Evolutionary conservation across 2,888 invertebrate species (phyloP).

Genomic region (Epistrophe eligans): DNA sequence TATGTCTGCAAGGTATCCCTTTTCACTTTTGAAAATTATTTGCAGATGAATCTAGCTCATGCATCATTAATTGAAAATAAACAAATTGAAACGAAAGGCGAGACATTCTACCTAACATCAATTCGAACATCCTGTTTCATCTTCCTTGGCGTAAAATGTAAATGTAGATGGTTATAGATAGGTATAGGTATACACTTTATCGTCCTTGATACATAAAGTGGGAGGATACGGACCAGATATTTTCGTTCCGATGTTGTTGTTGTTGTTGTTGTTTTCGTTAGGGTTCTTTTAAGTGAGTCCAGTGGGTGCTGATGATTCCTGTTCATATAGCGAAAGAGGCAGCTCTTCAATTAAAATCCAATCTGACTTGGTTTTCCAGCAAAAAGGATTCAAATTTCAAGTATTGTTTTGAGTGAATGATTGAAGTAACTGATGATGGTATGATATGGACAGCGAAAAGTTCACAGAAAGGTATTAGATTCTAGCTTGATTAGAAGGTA

Average conservation of each 20-base stretch:
- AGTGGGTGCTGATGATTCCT: slow-evolving; percentile 29
- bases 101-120: slow-evolving; percentile 67
- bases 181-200: neutral
- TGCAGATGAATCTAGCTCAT: slow-evolving; percentile 68
- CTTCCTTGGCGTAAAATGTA: slow-evolving; percentile 1
- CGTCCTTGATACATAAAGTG: neutral
- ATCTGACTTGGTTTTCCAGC: slow-evolving; percentile 26
- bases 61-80: slow-evolving; percentile 75
- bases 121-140: slow-evolving; percentile 57
- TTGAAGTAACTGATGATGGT: slow-evolving; percentile 20
- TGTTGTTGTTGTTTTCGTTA: neutral
- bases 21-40: slow-evolving; percentile 52
- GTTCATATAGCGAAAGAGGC: neutral
- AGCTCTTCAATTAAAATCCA: slow-evolving; percentile 41
- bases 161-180: neutral
- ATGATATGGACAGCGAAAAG: slow-evolving; percentile 18
- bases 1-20: slow-evolving; percentile 2
- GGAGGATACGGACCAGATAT: neutral
- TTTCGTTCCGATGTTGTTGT: neutral
- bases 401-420: slow-evolving; percentile 27
- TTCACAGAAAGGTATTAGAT: neutral
- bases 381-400: slow-evolving; percentile 22
- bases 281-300: neutral
- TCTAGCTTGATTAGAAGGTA: neutral
- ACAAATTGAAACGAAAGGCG: slow-evolving; percentile 69